Evolutionary conservation across 1,140 invertebrate genomes (phyloP).

Genomic region (Dolichoris vasculosae): DNA sequence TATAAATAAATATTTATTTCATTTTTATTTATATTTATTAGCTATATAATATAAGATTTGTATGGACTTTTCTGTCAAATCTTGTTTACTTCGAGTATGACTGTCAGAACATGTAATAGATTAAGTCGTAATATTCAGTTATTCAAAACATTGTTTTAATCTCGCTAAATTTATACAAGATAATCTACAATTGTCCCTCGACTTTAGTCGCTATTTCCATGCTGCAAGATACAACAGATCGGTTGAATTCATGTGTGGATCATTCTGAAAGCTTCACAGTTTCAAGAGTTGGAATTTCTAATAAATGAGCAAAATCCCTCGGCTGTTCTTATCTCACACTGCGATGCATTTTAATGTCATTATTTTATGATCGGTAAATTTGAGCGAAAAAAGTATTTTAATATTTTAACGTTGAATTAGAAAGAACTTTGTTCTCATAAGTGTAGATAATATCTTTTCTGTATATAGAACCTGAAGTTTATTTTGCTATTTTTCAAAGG

Average conservation of each 20-base stretch:
- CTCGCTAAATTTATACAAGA: too few species aligned
- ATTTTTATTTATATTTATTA: too few species aligned
- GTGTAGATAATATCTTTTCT: not conserved
- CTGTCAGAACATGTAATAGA: too few species aligned
- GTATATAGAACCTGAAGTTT: not conserved
- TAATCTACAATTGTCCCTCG: too few species aligned
- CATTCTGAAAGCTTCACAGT: not conserved
- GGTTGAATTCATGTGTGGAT: not conserved
- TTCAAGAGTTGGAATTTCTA: not conserved
- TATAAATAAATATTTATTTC: too few species aligned
- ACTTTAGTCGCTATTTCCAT: too few species aligned
- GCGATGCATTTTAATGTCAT: slow-evolving; percentile 20
- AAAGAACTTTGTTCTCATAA: slow-evolving; percentile 1
- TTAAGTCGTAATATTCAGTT: too few species aligned
- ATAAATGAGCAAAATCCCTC: not conserved
- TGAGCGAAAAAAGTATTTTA: slow-evolving; percentile 9
- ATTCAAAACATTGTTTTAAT: too few species aligned
- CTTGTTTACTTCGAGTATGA: too few species aligned
- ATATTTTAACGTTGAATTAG: slow-evolving; percentile 1
- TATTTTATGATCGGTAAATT: slow-evolving; percentile 38
- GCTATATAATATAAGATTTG: too few species aligned
- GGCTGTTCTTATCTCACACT: not conserved
- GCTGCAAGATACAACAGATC: not conserved
- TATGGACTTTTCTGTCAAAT: too few species aligned
- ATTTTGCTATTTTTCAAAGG: not conserved